Base-by-base conservation (phyloP, 2,888 invertebrate species). In the Cyrtodaria siliqua region DNA sequence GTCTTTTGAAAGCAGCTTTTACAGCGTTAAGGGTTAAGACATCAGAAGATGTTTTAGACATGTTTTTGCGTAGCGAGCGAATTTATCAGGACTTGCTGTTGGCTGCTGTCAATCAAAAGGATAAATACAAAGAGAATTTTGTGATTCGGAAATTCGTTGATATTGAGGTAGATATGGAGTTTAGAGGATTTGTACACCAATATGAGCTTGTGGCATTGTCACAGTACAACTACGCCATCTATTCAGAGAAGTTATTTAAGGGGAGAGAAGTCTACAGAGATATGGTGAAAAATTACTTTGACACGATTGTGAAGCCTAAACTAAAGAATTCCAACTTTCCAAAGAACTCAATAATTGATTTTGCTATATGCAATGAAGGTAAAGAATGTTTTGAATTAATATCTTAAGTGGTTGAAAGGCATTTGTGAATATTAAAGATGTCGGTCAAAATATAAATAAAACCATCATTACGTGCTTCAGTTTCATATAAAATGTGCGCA, bases 151-250 rank as follows among this genome's bases (percentile, higher is more conserved):
- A 86, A 62, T 90, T 89, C 76, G 80, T 87, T 9, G 74, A 84
- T 49, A 88, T 90, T 26, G 87, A 88, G 72, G 84, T 89, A 2
- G 90, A 90, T 59, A 88, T 90, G 89, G 90, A 90, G 61, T 90
- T 88, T 62, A 79, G 90, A 44, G 89, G 87, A 12, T 90, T 89
- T 84, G 90, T 89, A 18, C 86, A 57, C 49, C 67, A 82, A 26
- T 64, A 80, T 24, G 62, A 77, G 9, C 71, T 90, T 12, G 81
- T 76, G 26, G 89, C 88, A 1, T 38, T 90, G 12, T 88, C 87
- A 8, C 90, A 90, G 64, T 90, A 90, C 63, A 90, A 89, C 62
- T 90, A 89, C 64, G 76, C 88, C 12, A 86, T 89, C 23, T 86
- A 63, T 66, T 90, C 90, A 1, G 33, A 77, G 38, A 75, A 86